Conservation (phyloP, 2,797 vertebrate species). For the Syngnathus acus region DNA sequence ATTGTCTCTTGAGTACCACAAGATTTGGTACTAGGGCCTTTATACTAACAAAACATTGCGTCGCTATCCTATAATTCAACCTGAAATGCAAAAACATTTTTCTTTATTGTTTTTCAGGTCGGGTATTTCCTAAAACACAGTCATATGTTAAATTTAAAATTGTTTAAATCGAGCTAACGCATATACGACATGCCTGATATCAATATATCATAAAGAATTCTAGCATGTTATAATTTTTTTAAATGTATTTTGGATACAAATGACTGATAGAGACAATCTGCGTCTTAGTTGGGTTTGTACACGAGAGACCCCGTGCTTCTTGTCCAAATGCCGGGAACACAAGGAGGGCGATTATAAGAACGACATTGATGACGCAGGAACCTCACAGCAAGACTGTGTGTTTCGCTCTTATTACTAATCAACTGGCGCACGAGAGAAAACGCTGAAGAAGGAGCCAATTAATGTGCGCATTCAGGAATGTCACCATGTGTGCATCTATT, state of each 20-base stretch:
- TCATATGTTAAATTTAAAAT: not conserved
- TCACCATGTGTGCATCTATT: conserved; percentile 5
- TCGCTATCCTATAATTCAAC: not conserved
- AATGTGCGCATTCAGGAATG: conserved; percentile 2
- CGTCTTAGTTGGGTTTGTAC: not conserved
- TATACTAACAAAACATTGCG: not conserved
- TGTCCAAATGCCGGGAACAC: conserved; percentile 16
- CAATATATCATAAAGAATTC: not conserved
- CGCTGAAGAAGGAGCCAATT: conserved; percentile 11
- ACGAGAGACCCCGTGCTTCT: conserved; percentile 12
- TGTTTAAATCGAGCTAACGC: not conserved
- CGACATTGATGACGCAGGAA: conserved; percentile 46
- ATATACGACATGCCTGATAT: not conserved
- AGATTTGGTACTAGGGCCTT: not conserved
- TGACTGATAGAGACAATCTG: not conserved
- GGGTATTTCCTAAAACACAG: not conserved
- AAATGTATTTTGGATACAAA: not conserved
- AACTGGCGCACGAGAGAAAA: conserved; percentile 10
- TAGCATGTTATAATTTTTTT: not conserved
- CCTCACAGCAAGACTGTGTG: conserved; percentile 27
- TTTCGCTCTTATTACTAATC: conserved; percentile 39
- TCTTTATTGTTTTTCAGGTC: not conserved
- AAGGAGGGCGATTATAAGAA: conserved; percentile 23
- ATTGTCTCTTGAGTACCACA: not conserved
- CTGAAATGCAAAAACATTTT: not conserved